Conservation (phyloP, 1,140 invertebrate species). For the Ridgeia piscesae region DNA sequence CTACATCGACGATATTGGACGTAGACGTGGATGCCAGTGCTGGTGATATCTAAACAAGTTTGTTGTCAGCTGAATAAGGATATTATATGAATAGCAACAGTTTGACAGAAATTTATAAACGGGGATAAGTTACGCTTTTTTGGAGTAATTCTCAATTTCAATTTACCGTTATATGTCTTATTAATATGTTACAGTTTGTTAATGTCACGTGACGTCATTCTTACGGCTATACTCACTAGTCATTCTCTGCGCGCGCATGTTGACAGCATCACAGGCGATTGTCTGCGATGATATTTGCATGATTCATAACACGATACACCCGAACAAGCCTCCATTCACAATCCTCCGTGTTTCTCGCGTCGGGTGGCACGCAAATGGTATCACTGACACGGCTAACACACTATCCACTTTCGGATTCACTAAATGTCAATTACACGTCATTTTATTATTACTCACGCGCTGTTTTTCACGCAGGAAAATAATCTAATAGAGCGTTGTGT, state of each 20-base stretch:
- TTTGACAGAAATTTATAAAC: no score
- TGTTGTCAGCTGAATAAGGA: no score
- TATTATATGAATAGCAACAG: no score
- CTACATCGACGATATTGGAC: no score
- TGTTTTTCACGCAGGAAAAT: not conserved
- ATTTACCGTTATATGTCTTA: no score
- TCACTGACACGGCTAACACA: not conserved
- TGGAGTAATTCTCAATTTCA: no score
- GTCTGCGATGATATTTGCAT: not conserved
- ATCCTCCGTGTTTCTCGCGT: not conserved
- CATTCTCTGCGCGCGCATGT: not conserved
- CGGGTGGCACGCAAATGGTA: not conserved
- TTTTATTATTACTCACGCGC: not conserved
- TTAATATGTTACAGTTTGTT: no score
- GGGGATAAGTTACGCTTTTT: no score
- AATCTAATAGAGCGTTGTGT: not conserved
- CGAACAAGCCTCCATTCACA: not conserved
- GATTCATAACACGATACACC: not conserved
- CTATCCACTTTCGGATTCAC: not conserved
- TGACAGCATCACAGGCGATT: not conserved
- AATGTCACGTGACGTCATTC: no score
- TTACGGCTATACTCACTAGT: no score
- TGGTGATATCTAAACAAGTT: no score
- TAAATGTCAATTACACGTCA: not conserved
- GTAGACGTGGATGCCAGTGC: no score